Percentiles rank a stretch among this genome's conserved stretches.
phyloP scores from a whole-genome alignment of 2,797 vertebrate genomes.

The Chaetophractus vellerosus region DNA sequence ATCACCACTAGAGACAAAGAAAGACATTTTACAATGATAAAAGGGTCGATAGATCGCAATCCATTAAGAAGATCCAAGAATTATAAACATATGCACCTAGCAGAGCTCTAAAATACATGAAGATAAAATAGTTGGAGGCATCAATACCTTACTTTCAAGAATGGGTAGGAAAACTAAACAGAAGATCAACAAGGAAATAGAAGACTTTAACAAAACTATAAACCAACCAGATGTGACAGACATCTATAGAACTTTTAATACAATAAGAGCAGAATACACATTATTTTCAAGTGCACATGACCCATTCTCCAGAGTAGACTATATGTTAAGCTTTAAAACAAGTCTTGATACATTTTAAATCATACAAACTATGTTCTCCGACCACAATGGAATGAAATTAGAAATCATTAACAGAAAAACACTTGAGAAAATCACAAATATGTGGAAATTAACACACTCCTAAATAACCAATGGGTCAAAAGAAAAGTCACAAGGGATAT shows the following conservation, averaged over 20 bases:
- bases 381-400: slow-evolving; percentile 22
- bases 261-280: not conserved
- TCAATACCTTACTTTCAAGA: slow-evolving; percentile 9
- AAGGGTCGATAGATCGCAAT: not conserved
- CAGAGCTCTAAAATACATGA: not conserved
- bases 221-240: slow-evolving; percentile 15
- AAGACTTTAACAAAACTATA: not conserved
- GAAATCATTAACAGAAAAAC: slow-evolving; percentile 24
- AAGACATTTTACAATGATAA: slow-evolving; percentile 13
- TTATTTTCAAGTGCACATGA: not conserved
- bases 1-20: slow-evolving; percentile 15
- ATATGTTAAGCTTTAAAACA: slow-evolving; percentile 11
- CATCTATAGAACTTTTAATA: not conserved
- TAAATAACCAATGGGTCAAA: slow-evolving; percentile 9
- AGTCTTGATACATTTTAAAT: not conserved
- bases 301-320: slow-evolving; percentile 2
- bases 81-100: slow-evolving; percentile 16
- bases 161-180: slow-evolving; percentile 12
- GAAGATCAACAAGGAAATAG: not conserved
- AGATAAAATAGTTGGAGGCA: not conserved
- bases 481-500: not conserved
- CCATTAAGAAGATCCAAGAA: slow-evolving; percentile 30
- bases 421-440: slow-evolving; percentile 34
- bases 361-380: slow-evolving; percentile 14
- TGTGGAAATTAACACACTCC: not conserved